Conservation (phyloP, 2,797 vertebrate genomes). For the Melanotaenia nigrans region DNA sequence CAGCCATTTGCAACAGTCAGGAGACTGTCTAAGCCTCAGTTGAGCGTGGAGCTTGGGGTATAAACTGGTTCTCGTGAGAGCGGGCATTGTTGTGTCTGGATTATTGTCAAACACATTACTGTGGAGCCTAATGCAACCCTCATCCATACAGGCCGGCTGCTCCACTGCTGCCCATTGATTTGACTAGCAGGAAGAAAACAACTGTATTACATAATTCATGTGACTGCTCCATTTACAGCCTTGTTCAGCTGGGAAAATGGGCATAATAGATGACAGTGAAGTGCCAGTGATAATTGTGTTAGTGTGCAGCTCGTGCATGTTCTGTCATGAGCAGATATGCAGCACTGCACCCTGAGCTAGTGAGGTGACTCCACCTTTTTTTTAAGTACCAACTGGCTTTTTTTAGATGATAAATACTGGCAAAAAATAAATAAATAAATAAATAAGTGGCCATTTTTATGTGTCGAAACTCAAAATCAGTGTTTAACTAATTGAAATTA, state of each 20-base stretch:
- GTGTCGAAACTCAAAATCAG: too few relatives aligned
- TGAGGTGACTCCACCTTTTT: slow-evolving; percentile 21
- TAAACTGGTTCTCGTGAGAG: slow-evolving; percentile 56
- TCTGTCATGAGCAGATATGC: slow-evolving; percentile 12
- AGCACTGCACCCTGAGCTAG: neutral
- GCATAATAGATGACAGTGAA: slow-evolving; percentile 1
- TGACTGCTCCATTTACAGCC: slow-evolving; percentile 52
- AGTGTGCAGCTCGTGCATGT: slow-evolving; percentile 32
- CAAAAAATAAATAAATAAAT: too few relatives aligned
- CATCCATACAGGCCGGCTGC: slow-evolving; percentile 39
- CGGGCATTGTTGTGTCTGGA: slow-evolving; percentile 46
- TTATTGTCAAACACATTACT: slow-evolving; percentile 68
- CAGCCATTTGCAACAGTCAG: slow-evolving; percentile 65
- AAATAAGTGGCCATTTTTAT: too few relatives aligned
- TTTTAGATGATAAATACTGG: neutral
- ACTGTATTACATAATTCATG: slow-evolving; percentile 79
- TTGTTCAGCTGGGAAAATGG: slow-evolving; percentile 11
- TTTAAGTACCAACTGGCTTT: neutral
- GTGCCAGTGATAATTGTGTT: neutral
- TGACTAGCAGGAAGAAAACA: slow-evolving; percentile 52
- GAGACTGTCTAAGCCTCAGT: slow-evolving; percentile 57
- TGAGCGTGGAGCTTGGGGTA: slow-evolving; percentile 37
- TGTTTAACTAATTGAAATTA: neutral
- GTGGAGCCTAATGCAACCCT: slow-evolving; percentile 59
- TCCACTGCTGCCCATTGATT: slow-evolving; percentile 66